Percentiles rank a stretch among this genome's conserved stretches.
Conservation (phyloP, 2,888 invertebrate species). For the Listrodromus nycthemerus region DNA sequence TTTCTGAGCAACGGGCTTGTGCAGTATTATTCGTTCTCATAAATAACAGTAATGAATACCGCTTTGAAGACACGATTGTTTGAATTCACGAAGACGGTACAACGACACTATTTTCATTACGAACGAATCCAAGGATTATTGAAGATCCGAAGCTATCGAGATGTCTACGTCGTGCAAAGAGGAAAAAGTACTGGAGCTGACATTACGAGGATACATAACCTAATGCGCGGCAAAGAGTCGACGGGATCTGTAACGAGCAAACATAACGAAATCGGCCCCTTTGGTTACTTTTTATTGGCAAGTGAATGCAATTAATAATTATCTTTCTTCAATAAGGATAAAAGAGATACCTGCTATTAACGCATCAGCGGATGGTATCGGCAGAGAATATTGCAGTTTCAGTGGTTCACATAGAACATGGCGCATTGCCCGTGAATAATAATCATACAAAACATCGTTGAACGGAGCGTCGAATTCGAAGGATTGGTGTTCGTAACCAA, state of each 20-base stretch:
- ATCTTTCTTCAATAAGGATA: neutral
- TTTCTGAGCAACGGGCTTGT: neutral
- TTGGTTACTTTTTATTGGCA: slow-evolving; percentile 74
- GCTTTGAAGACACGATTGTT: slow-evolving; percentile 41
- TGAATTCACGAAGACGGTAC: slow-evolving; percentile 37
- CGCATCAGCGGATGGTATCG: neutral
- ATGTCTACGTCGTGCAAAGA: slow-evolving; percentile 43
- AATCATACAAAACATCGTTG: no score
- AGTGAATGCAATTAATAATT: slow-evolving; percentile 58
- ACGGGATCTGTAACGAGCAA: slow-evolving; percentile 6
- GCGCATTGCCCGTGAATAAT: no score
- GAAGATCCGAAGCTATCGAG: slow-evolving; percentile 25
- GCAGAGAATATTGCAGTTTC: no score
- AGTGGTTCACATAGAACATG: no score
- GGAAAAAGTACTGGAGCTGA: slow-evolving; percentile 32
- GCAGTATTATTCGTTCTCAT: slow-evolving; percentile 2
- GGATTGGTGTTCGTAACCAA: no score
- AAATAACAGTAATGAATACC: slow-evolving; percentile 48
- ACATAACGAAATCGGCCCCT: slow-evolving; percentile 54
- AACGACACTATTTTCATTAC: slow-evolving; percentile 32
- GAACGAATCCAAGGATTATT: slow-evolving; percentile 21
- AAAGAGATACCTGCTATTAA: neutral
- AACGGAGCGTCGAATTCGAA: no score
- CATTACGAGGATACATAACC: slow-evolving; percentile 27
- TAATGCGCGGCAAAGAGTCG: neutral